Conservation (phyloP, 2,113 vertebrate genomes). For the Leucosticte australis region DNA sequence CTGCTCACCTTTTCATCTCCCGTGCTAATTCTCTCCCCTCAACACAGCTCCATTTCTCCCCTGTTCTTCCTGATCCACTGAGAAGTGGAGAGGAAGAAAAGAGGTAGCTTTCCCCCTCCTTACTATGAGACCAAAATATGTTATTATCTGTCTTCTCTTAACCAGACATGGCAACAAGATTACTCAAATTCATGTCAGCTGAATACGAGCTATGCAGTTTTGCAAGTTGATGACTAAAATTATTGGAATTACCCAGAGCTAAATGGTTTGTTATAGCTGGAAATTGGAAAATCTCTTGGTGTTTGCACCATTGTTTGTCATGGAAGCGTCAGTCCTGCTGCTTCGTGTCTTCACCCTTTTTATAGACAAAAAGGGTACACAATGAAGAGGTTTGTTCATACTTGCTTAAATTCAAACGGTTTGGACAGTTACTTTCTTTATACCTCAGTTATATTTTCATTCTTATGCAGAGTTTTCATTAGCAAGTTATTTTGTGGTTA, state of each 20-base stretch:
- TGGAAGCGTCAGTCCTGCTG: not conserved
- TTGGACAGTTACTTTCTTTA: not conserved
- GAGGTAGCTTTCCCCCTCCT: not conserved
- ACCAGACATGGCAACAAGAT: not conserved
- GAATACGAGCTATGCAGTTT: not conserved
- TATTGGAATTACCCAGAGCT: not conserved
- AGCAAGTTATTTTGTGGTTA: not conserved
- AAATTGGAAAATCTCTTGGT: not conserved
- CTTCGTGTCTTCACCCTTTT: not conserved
- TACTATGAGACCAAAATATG: not conserved
- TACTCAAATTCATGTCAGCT: not conserved
- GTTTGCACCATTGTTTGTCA: not conserved
- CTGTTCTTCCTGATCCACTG: rapidly evolving
- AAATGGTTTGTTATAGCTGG: not conserved
- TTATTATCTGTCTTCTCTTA: not conserved
- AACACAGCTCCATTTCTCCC: not conserved
- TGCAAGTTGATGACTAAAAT: constrained; percentile 22
- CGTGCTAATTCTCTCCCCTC: rapidly evolving
- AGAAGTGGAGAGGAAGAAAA: not conserved
- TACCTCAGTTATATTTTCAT: not conserved
- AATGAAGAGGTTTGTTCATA: not conserved
- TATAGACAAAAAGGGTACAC: not conserved
- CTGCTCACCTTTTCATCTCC: not conserved
- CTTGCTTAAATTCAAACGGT: not conserved
- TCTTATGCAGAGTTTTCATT: not conserved